Base-by-base conservation (phyloP, 2,888 invertebrate genomes). In the Eudasyphora cyanicolor region DNA sequence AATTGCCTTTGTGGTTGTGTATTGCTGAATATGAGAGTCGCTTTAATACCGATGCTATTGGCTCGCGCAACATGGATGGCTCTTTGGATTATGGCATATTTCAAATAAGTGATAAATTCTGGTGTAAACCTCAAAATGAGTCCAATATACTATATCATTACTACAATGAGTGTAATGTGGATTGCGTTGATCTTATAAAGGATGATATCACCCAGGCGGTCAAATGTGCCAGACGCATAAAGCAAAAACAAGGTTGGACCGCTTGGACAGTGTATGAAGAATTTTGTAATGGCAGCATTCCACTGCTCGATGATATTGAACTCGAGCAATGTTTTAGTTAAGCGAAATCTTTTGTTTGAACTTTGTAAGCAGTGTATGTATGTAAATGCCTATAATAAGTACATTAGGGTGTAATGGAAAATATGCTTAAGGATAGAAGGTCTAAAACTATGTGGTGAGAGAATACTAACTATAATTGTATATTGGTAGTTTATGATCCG, bases 51-150 rank as follows among this genome's bases (percentile, higher is more conserved):
- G 87, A 92, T 57, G 92, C 91, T 2, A 89, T 92, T 42, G 93
- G 94, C 0, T 91, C 88, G 19, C 87, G 91, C 0, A 94, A 94
- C 87, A 86, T 85, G 1, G 93, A 94, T 86, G 93, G 94, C 0
- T 91, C 92, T 32, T 86, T 86, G 49, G 93, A 93, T 85, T 93
- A 89, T 83, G 92, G 92, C 29, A 86, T 92, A 54, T 92, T 92
- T 85, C 92, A 92, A 86, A 91, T 92, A 67, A 92, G 92, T 82
- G 90, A 92, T 86, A 89, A 87, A 21, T 92, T 86, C 83, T 92
- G 92, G 92, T 92, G 92, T 84, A 86, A 86, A 0, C 89, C 90
- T 32, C 86, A 88, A 3, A 85, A 87, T 51, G 79, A 85, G 32
- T 87, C 89, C 27, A 17, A 49, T 17, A n/a, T n/a, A n/a, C 69